Evolutionary conservation across 1,140 invertebrate species (phyloP), one percentile per base, ranked within the genome.

Genomic region (Heterodera schachtii): DNA sequence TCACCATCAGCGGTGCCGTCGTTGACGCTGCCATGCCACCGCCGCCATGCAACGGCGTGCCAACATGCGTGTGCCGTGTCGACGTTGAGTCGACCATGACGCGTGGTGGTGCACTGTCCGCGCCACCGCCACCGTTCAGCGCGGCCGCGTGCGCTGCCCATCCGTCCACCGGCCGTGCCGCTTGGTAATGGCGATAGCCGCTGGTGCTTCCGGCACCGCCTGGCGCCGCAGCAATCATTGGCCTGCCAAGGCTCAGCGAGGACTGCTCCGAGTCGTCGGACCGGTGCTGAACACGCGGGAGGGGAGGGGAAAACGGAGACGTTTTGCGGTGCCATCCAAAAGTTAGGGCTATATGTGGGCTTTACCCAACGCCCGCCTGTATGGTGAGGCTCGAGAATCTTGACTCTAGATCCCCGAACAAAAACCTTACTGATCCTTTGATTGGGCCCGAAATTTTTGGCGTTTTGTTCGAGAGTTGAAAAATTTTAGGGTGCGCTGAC

Each of bases 181-280:
- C 52, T 3, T 78, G 77, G 64, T 78, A 78, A 31, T 78, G 77
- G n/a, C 77, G 52, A 46, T 78, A 78, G 47, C 70, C 66, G 66
- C 66, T 76, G 11, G 46, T 43, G 57, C 57, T 64, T 11, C 57
- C 57, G 57, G 13, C 11, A 1, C 13, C 57, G 16, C 57, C 57
- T 0, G 11, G 13, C 13, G 13, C 57, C 11, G 13, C 57, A 4
- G 13, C 69, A 6, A 41, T 13, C 69, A 52, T 11, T 11, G 77
- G 77, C 9, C 77, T 9, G 3, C 64, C 66, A 19, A 78, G 46
- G 49, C 77, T 78, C 49, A 78, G 64, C 46, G 77, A 78, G 31
- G 77, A 78, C 77, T 78, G 77, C 70, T 78, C 77, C 70, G 77
- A 78, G 41, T 78, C 77, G 70, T 78, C 77, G 64, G 66, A 19